Percentiles rank a stretch among this genome's conserved stretches.
phyloP scores from a whole-genome alignment of 2,888 invertebrate species.

The Hyalella azteca region DNA sequence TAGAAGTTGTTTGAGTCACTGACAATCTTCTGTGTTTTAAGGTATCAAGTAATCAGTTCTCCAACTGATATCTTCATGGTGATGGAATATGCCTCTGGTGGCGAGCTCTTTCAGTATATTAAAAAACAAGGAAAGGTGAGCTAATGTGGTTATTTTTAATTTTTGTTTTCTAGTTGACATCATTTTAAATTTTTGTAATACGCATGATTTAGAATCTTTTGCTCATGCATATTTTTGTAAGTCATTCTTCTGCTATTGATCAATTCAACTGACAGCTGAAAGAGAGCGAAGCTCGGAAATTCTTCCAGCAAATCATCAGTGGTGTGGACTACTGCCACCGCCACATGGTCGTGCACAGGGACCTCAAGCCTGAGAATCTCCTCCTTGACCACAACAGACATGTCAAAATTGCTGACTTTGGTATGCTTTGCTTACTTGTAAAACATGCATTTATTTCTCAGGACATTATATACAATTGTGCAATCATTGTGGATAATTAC shows the following conservation, averaged over 20 bases:
- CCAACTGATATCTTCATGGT: conserved; percentile 99
- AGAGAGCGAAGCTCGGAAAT: conserved; percentile 94
- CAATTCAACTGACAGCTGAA: no score
- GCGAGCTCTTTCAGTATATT: conserved; percentile 99
- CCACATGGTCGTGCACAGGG: conserved; percentile 99
- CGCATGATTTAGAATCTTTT: no score
- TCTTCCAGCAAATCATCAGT: conserved; percentile 99
- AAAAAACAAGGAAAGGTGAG: conserved; percentile 95
- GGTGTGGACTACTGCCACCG: conserved; percentile 99
- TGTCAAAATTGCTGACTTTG: conserved; percentile 94
- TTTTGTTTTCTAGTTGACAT: no score
- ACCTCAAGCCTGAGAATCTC: conserved; percentile 96
- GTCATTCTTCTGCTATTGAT: no score
- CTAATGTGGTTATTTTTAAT: no score
- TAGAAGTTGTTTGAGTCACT: not conserved
- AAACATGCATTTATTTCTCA: no score
- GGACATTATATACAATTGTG: no score
- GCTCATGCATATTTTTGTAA: no score
- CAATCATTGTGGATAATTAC: no score
- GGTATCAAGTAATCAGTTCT: conserved; percentile 91
- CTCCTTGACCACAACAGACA: conserved; percentile 93
- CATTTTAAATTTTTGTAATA: no score
- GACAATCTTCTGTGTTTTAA: conserved; percentile 62
- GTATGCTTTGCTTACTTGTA: no score
- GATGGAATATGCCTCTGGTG: conserved; percentile 99